Evolutionary conservation across 2,888 invertebrate genomes (phyloP), one percentile per base, ranked within the genome.

Genomic region (Micoletzkya japonica): DNA sequence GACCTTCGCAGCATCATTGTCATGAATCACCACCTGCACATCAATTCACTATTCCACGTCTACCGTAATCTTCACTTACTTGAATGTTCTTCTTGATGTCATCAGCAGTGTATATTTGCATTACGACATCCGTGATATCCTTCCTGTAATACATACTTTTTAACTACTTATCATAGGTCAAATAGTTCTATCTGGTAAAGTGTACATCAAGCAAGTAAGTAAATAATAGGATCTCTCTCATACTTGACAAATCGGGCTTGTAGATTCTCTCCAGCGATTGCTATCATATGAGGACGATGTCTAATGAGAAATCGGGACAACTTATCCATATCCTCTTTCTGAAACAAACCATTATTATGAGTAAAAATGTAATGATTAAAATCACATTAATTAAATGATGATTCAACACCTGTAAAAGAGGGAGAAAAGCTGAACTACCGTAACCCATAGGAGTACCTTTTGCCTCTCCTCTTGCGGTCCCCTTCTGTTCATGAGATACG

Each of bases 251-350:
- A 67, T 7, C 73, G 68, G 10, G 81, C 82, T 17, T 81, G 81
- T 74, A 83, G 70, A 54, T 81, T 93, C 86, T 96, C 96, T 0
- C 93, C 95, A 10, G 93, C 92, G 24, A 95, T 90, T 0, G 91
- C 92, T 34, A 99, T 90, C 20, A 94, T 92, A 87, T 98, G 97
- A 0, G 98, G 98, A 83, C 93, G 94, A 87, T 95, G 94, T 30
- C 90, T 90, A 0, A 90, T 88, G 66, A 99, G 92, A 82, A 98
- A 95, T 39, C 76, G 72, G 52, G 79, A 74, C 71, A 85, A 73
- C 50, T 73, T 69, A 1, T 77, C 77, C 77, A 85, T 72, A 24
- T 80, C 78, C 32, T 78, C 75, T 7, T 70, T 64, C 82, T 82
- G 60, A 50, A 76, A 34, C 17, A 44, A 3, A 24, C n/a, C n/a